Conservation (phyloP, 1,140 invertebrate species). For the Calephelis nemesis region DNA sequence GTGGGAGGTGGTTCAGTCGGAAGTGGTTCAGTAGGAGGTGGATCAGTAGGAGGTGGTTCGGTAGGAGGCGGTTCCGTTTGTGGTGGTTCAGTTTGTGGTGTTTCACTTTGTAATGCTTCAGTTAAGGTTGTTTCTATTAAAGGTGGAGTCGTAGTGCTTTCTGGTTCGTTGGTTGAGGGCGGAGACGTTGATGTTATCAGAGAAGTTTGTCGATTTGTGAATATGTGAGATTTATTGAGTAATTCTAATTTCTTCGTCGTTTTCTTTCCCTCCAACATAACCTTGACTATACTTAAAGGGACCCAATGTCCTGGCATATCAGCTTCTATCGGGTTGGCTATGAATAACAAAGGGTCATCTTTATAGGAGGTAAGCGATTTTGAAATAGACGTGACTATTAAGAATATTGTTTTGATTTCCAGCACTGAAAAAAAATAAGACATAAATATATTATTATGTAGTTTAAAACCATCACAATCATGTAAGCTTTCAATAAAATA, state of each 20-base stretch:
- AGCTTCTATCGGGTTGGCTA: constrained; percentile 50
- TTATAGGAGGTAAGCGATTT: constrained; percentile 19
- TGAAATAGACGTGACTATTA: background rate
- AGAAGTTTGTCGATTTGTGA: background rate
- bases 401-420: background rate
- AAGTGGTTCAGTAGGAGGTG: background rate
- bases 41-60: background rate
- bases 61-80: background rate
- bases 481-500: too few relatives aligned
- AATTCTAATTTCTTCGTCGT: background rate
- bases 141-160: background rate
- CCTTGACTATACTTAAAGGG: constrained; percentile 47
- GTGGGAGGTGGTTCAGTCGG: background rate
- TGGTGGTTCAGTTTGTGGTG: background rate
- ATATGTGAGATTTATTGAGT: background rate
- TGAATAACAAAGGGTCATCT: constrained; percentile 42
- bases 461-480: too few relatives aligned
- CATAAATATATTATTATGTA: too few relatives aligned
- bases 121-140: background rate
- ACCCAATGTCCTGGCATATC: constrained; percentile 54
- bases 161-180: background rate
- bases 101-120: background rate
- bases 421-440: constrained; percentile 20
- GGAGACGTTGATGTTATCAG: constrained; percentile 8
- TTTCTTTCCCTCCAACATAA: constrained; percentile 34